Conservation (phyloP, 2,113 vertebrate genomes). For the Poicephalus meyeri region DNA sequence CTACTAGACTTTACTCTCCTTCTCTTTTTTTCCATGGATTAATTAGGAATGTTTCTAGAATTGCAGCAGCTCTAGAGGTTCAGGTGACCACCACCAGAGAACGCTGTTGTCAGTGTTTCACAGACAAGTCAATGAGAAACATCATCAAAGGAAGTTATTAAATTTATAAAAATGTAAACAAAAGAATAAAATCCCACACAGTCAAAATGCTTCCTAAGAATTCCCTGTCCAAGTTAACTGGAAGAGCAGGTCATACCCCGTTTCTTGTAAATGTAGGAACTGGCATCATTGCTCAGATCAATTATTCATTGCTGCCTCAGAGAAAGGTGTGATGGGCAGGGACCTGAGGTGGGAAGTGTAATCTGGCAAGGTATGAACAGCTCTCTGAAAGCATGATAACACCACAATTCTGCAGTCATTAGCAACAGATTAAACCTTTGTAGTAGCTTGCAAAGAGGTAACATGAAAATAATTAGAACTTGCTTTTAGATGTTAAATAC, state of each 20-base stretch:
- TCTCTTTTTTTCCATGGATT: neutral
- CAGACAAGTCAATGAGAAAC: neutral
- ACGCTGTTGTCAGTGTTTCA: neutral
- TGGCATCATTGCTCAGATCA: neutral
- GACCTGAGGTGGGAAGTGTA: neutral
- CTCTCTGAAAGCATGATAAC: neutral
- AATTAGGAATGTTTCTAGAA: neutral
- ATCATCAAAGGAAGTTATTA: neutral
- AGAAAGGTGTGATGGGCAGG: neutral
- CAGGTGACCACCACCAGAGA: neutral
- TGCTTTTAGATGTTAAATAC: neutral
- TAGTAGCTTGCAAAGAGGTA: neutral
- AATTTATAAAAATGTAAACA: neutral
- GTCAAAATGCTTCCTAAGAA: neutral
- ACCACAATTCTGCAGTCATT: neutral
- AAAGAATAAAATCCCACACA: neutral
- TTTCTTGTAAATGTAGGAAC: neutral
- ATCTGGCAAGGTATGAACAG: neutral
- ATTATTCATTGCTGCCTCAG: neutral
- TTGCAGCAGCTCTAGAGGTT: neutral
- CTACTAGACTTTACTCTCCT: neutral
- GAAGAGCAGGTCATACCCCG: neutral
- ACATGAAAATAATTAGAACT: neutral
- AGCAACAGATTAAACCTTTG: rapidly evolving
- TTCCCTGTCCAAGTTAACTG: neutral